Conservation (phyloP, 2,113 vertebrate genomes). For the Pavo muticus region DNA sequence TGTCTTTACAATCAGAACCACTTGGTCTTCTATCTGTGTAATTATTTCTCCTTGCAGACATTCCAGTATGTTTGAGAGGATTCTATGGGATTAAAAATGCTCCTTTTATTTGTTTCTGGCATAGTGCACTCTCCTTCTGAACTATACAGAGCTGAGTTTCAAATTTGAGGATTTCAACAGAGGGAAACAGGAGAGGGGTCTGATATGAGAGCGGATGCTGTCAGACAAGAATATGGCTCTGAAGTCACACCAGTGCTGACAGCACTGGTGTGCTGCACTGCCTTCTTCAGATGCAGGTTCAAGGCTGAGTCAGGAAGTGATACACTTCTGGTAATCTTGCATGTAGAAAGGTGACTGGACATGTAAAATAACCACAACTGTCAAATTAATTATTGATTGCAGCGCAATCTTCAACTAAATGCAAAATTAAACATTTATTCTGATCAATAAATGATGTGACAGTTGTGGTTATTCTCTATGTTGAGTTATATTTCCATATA, state of each 20-base stretch:
- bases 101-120: neutral
- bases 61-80: neutral
- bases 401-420: neutral
- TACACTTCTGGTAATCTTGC: neutral
- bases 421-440: conserved; percentile 68
- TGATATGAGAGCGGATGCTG: neutral
- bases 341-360: conserved; percentile 24
- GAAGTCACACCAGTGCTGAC: neutral
- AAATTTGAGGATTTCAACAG: neutral
- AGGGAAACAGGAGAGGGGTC: neutral
- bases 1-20: neutral
- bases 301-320: neutral
- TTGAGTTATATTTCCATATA: neutral
- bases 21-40: neutral
- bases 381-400: conserved; percentile 44
- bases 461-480: neutral
- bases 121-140: accelerated
- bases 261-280: neutral
- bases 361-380: conserved; percentile 45
- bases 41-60: neutral
- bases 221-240: neutral
- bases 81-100: neutral
- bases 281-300: neutral
- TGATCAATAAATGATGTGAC: conserved; percentile 50
- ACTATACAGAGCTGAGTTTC: neutral